phyloP scores from a whole-genome alignment of 2,888 invertebrate genomes.

The Drosophila tripunctata region DNA sequence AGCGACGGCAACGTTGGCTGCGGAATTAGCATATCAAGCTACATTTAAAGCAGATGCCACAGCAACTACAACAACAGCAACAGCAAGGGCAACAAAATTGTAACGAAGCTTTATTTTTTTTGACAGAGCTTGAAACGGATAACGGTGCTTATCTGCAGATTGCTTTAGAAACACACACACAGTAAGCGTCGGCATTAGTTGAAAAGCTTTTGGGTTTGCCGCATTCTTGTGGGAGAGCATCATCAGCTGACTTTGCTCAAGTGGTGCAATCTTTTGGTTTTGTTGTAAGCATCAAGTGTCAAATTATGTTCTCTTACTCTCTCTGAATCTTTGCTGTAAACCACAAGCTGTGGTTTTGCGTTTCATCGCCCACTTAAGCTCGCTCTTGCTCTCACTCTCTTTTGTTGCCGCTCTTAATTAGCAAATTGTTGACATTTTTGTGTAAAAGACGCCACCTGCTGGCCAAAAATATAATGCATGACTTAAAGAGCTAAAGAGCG shows the following conservation, averaged over 20 bases:
- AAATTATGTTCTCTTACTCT: constrained; percentile 32
- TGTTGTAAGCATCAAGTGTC: constrained; percentile 42
- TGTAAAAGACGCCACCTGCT: constrained; percentile 17
- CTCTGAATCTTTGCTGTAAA: neutral
- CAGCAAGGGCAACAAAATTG: too few relatives aligned
- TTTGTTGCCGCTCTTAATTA: constrained; percentile 54
- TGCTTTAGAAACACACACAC: neutral
- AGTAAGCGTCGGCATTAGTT: neutral
- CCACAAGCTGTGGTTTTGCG: constrained; percentile 24
- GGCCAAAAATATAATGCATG: neutral
- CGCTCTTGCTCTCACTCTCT: neutral
- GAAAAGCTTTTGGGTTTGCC: constrained; percentile 16
- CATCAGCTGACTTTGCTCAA: constrained; percentile 23
- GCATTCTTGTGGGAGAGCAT: constrained; percentile 42
- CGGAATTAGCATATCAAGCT: constrained; percentile 42
- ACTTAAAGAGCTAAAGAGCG: constrained; percentile 11
- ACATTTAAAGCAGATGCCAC: constrained; percentile 36
- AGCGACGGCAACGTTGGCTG: neutral
- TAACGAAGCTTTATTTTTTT: neutral
- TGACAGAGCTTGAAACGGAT: constrained; percentile 3
- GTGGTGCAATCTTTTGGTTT: constrained; percentile 58
- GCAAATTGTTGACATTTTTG: constrained; percentile 47
- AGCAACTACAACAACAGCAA: too few relatives aligned
- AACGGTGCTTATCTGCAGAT: constrained; percentile 27
- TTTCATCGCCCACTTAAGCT: constrained; percentile 15